Evolutionary conservation across 1,140 invertebrate species (phyloP).

Genomic region (Drusus annulatus): DNA sequence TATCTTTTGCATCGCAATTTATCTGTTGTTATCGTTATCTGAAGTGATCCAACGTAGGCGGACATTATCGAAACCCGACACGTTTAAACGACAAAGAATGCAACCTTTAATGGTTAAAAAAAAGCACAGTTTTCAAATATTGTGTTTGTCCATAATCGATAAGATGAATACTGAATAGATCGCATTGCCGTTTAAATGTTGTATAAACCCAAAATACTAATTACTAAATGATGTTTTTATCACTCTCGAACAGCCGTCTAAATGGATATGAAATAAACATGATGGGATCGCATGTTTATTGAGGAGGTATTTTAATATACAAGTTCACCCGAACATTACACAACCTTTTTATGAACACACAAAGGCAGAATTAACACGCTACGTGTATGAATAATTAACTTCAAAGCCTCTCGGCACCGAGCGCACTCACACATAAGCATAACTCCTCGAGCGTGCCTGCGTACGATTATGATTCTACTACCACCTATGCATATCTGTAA

Average conservation of each 20-base stretch:
- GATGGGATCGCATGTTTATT: conserved; percentile 30
- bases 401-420: conserved; percentile 37
- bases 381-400: conserved; percentile 51
- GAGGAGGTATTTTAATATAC: conserved; percentile 35
- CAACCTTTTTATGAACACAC: conserved; percentile 38
- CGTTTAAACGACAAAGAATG: too few relatives aligned
- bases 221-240: neutral
- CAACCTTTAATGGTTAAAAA: too few relatives aligned
- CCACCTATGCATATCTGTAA: conserved; percentile 14
- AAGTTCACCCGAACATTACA: conserved; percentile 41
- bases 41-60: too few relatives aligned
- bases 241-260: neutral
- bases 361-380: conserved; percentile 49
- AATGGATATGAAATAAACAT: conserved; percentile 1
- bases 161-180: too few relatives aligned
- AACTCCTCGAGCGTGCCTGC: conserved; percentile 11
- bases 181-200: too few relatives aligned
- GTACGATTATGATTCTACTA: conserved; percentile 36
- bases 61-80: too few relatives aligned
- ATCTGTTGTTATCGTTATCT: too few relatives aligned
- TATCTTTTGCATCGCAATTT: too few relatives aligned
- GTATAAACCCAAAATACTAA: too few relatives aligned
- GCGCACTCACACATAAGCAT: neutral
- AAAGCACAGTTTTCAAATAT: too few relatives aligned
- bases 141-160: too few relatives aligned